Evolutionary conservation across 2,113 vertebrate species (phyloP).

Genomic region (Hypanus sabinus): DNA sequence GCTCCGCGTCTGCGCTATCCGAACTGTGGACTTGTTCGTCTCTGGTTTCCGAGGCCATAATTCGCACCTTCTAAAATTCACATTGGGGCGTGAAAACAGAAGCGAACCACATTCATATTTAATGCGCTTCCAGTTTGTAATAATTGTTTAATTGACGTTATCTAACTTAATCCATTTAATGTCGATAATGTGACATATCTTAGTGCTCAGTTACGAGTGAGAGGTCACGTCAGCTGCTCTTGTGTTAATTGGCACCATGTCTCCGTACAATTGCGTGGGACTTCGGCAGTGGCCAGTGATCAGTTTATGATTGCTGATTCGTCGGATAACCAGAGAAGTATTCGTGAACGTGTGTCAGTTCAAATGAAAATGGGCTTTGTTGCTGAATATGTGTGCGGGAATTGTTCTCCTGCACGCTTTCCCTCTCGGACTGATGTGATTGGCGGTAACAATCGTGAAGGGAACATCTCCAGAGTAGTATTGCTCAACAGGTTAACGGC

Average conservation of each 20-base stretch:
- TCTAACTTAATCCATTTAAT: neutral
- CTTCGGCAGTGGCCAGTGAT: neutral
- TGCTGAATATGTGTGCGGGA: neutral
- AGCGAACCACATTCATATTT: neutral
- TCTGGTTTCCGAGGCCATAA: conserved; percentile 31
- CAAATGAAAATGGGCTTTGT: neutral
- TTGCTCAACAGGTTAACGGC: neutral
- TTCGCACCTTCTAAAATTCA: neutral
- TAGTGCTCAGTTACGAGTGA: too few species aligned
- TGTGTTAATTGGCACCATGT: neutral
- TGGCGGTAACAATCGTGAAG: neutral
- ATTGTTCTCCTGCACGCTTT: neutral
- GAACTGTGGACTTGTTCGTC: neutral
- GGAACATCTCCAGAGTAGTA: neutral
- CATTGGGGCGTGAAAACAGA: too few species aligned
- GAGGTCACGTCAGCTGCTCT: neutral
- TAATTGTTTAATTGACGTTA: neutral
- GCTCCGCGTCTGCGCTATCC: neutral
- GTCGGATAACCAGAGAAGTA: neutral
- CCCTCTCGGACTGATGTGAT: too few species aligned
- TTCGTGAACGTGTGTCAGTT: neutral
- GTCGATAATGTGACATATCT: neutral
- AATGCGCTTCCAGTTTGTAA: neutral
- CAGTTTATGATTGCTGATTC: neutral
- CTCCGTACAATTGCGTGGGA: neutral